phyloP scores from a whole-genome alignment of 2,888 invertebrate species.

The Hyposoter didymator region DNA sequence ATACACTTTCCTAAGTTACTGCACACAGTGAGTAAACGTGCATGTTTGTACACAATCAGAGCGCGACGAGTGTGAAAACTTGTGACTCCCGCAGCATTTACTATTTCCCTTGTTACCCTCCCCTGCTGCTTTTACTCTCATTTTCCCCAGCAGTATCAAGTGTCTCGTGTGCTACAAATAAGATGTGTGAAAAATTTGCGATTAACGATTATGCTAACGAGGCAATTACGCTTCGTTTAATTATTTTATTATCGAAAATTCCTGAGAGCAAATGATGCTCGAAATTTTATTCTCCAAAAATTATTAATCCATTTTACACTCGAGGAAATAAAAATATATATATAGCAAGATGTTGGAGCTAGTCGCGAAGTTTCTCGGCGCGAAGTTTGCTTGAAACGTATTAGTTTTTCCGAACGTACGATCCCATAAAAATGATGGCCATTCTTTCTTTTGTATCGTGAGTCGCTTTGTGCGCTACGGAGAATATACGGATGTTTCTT shows the following conservation, averaged over 20 bases:
- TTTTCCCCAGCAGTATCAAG: constrained; percentile 33
- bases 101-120: constrained; percentile 59
- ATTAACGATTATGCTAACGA: constrained; percentile 52
- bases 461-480: background rate
- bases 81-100: constrained; percentile 58
- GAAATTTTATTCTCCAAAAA: background rate
- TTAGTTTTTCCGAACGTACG: background rate
- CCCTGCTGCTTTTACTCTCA: constrained; percentile 36
- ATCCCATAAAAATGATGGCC: background rate
- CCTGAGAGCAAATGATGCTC: background rate
- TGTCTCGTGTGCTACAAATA: constrained; percentile 27
- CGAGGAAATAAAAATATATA: background rate
- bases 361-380: background rate
- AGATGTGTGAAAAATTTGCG: constrained; percentile 38
- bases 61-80: constrained; percentile 65
- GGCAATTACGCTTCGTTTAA: constrained; percentile 4
- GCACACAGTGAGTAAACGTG: constrained; percentile 33
- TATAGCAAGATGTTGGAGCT: background rate
- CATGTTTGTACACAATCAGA: constrained; percentile 62
- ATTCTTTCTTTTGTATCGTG: background rate
- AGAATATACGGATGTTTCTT: constrained; percentile 7
- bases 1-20: constrained; percentile 64
- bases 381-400: background rate
- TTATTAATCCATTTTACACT: background rate
- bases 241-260: background rate